Conservation (phyloP, 2,797 vertebrate species). For the Premnoplex brunnescens region DNA sequence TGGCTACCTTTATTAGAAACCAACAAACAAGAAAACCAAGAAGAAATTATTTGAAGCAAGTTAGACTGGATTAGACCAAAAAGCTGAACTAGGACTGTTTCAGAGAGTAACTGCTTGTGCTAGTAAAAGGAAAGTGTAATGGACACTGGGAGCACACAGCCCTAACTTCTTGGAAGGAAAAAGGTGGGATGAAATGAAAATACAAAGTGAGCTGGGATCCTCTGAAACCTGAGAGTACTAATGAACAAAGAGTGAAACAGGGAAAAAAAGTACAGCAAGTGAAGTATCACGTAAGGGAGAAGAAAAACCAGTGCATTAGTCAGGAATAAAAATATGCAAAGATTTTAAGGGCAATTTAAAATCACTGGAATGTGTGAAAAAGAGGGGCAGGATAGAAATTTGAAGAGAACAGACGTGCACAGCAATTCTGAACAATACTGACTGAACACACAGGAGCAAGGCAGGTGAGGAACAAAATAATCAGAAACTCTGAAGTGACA, state of each 20-base stretch:
- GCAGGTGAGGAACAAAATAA: not conserved
- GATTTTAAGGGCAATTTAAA: not conserved
- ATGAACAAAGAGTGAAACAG: not conserved
- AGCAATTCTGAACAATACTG: not conserved
- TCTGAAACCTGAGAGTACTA: not conserved
- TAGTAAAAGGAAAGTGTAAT: not conserved
- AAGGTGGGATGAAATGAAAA: not conserved
- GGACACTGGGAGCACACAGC: not conserved
- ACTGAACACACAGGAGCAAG: not conserved
- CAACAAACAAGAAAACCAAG: not conserved
- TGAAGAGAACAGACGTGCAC: not conserved
- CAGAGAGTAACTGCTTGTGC: not conserved
- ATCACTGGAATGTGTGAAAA: not conserved
- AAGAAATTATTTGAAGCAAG: not conserved
- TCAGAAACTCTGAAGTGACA: not conserved
- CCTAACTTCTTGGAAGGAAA: not conserved
- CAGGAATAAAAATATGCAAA: not conserved
- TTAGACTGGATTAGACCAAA: not conserved
- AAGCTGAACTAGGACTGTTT: not conserved
- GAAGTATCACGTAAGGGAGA: not conserved
- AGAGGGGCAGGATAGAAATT: not conserved
- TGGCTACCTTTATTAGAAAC: not conserved
- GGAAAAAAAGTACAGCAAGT: not conserved
- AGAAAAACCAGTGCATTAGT: not conserved
- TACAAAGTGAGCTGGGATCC: not conserved